Evolutionary conservation across 2,797 vertebrate genomes (phyloP).

Genomic region (Rachycentron canadum): DNA sequence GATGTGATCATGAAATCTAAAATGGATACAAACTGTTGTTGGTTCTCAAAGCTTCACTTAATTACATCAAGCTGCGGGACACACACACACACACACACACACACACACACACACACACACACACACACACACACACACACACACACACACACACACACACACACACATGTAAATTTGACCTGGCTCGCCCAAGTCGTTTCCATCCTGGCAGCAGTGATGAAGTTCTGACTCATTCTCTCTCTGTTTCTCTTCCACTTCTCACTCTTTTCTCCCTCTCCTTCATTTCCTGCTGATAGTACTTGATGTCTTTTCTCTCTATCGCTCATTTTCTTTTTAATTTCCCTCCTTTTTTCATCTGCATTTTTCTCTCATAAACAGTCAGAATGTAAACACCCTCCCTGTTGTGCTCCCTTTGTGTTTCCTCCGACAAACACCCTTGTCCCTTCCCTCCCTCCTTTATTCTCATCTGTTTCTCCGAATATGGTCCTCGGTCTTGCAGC

Average conservation of each 20-base stretch:
- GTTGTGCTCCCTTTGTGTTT: constrained; percentile 6
- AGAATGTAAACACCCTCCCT: constrained; percentile 23
- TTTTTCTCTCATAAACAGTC: constrained; percentile 7
- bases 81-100: constrained; percentile 50
- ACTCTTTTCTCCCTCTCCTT: constrained; percentile 22
- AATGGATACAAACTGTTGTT: constrained; percentile 68
- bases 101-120: constrained; percentile 44
- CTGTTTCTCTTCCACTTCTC: constrained; percentile 44
- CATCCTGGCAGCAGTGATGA: constrained; percentile 70
- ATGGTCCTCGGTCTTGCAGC: constrained; percentile 42
- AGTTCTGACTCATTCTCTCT: constrained; percentile 80
- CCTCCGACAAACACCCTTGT: neutral
- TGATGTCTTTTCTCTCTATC: neutral
- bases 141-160: constrained; percentile 45
- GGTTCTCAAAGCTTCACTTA: constrained; percentile 70
- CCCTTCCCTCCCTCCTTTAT: constrained; percentile 18
- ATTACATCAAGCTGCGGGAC: constrained; percentile 83
- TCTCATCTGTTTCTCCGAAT: constrained; percentile 56
- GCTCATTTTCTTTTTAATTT: neutral
- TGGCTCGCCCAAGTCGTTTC: constrained; percentile 76
- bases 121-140: constrained; percentile 41
- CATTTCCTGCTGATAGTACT: constrained; percentile 7
- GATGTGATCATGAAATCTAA: constrained; percentile 52
- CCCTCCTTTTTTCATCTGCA: neutral
- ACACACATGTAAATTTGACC: constrained; percentile 50